Conservation (phyloP, 2,888 invertebrate genomes). For the Hartigia nigra region DNA sequence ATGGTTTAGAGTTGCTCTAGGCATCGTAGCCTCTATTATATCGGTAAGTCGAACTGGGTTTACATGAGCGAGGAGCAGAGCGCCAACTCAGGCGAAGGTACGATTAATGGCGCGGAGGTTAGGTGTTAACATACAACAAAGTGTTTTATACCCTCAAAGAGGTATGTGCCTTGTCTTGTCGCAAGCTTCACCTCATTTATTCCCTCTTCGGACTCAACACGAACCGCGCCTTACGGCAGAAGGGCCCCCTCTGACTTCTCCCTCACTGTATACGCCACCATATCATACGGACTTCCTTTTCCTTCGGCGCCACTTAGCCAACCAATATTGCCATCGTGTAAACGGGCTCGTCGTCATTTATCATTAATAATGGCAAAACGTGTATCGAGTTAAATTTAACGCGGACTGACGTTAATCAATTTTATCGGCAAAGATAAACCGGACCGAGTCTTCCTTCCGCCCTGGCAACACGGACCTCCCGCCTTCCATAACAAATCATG, state of each 20-base stretch:
- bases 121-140: constrained; percentile 47
- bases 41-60: constrained; percentile 15
- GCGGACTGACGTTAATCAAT: constrained; percentile 56
- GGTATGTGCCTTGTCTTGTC: constrained; percentile 43
- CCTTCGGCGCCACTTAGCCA: constrained; percentile 28
- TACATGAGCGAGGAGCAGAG: constrained; percentile 9
- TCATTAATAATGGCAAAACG: constrained; percentile 52
- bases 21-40: constrained; percentile 27
- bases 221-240: constrained; percentile 5
- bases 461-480: constrained; percentile 18
- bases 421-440: constrained; percentile 58
- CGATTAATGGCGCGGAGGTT: constrained; percentile 44
- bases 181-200: constrained; percentile 39
- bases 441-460: constrained; percentile 49
- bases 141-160: constrained; percentile 49
- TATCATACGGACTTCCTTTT: background rate
- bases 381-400: constrained; percentile 51
- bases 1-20: constrained; percentile 8
- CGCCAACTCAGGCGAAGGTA: constrained; percentile 20
- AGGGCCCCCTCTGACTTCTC: background rate
- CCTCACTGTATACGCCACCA: background rate
- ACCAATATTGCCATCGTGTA: constrained; percentile 1
- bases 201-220: constrained; percentile 36
- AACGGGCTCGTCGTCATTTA: constrained; percentile 39
- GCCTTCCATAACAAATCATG: constrained; percentile 43